Base-by-base conservation (phyloP, 2,797 vertebrate species). In the Hyperoplus lanceolatus region DNA sequence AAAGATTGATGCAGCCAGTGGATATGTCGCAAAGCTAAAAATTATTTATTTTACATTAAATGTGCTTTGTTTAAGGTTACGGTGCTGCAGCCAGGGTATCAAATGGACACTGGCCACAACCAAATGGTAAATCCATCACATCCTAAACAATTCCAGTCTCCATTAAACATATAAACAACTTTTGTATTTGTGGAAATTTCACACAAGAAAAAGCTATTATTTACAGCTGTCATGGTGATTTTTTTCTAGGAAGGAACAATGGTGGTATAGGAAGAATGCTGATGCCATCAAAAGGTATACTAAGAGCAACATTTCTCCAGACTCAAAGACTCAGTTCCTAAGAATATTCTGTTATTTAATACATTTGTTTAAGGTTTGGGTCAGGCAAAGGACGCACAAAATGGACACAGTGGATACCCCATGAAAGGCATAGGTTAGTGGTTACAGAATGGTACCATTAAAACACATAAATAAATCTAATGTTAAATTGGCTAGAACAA, bases 271-370 rank as follows among this genome's bases (percentile, higher is more conserved):
- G 85, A 38, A 64, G 87, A 56, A 82, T 91, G 73, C 62, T 92
- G 65, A 88, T 89, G 64, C 90, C 88, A 46, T 87, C 88, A 5
- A 93, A 91, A 83, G 92, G 94, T 94, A 70, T 73, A 78, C 49
- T 39, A 48, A 65, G 4, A 38, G 8, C 13, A 12, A 1, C 29
- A 63, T 42, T 6, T 55, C 3, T 38, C 2, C 15, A 55, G 15
- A 2, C 5, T 3, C 46, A 0, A 53, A 56, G 45, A 3, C 4
- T 39, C 16, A 61, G 8, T 67, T 13, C 2, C 4, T 14, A 6
- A 4, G 2, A 10, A 15, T n/a, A 9, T 13, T 8, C 60, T 18
- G 5, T 57, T 3, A 11, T 45, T n/a, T 3, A 18, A 6, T 16
- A 0, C 69, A n/a, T 68, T 65, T 76, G 29, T 62, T n/a, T 2